Evolutionary conservation across 1,140 invertebrate genomes (phyloP).

Genomic region (Trypoxylus dichotomus): DNA sequence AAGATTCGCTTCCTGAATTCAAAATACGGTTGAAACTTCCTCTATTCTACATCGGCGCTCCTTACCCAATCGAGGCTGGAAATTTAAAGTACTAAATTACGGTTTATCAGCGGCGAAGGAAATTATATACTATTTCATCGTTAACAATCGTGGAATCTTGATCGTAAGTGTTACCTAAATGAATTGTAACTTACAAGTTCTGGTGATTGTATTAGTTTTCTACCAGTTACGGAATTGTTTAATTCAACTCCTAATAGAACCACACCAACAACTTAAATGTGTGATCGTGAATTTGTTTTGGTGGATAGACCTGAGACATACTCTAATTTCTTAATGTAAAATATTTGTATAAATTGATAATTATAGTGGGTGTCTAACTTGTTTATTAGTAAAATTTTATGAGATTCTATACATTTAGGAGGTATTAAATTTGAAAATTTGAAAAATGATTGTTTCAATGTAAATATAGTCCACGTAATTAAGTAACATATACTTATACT

Average conservation of each 20-base stretch:
- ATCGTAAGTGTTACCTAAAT: not conserved
- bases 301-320: too few species aligned
- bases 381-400: too few species aligned
- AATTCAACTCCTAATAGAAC: not conserved
- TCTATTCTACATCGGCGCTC: not conserved
- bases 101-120: conserved; percentile 12
- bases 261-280: not conserved
- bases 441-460: too few species aligned
- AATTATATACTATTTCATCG: conserved; percentile 9
- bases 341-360: too few species aligned
- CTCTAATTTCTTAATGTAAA: too few species aligned
- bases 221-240: not conserved
- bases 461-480: too few species aligned
- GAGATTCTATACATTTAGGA: too few species aligned
- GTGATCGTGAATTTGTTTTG: not conserved
- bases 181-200: not conserved
- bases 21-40: not conserved
- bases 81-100: not conserved
- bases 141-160: not conserved
- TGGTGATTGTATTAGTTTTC: not conserved
- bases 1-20: not conserved
- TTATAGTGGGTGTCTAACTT: too few species aligned
- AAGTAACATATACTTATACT: too few species aligned
- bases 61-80: not conserved
- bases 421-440: too few species aligned